Evolutionary conservation across 2,797 vertebrate species (phyloP).

Genomic region (Chaetodon trifasciatus): DNA sequence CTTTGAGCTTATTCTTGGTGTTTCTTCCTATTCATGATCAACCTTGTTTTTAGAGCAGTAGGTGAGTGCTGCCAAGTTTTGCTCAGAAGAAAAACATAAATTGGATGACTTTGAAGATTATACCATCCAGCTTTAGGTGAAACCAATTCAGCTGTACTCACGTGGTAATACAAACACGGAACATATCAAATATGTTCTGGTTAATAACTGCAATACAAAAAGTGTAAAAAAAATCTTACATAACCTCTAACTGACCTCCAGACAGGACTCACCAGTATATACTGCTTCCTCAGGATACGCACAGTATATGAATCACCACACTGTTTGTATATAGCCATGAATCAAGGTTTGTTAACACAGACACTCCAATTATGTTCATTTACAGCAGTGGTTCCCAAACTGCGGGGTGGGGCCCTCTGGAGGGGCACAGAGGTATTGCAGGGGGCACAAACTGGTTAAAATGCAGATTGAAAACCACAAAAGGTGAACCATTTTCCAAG

Average conservation of each 20-base stretch:
- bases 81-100: constrained; percentile 26
- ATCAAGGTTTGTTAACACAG: constrained; percentile 30
- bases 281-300: constrained; percentile 18
- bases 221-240: not conserved
- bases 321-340: constrained; percentile 2
- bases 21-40: constrained; percentile 2
- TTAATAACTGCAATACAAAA: not conserved
- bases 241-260: constrained; percentile 2
- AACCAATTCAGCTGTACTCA: constrained; percentile 6
- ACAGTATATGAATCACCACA: constrained; percentile 1
- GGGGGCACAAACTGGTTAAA: not conserved
- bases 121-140: not conserved
- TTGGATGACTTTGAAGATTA: not conserved
- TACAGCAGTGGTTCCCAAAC: constrained; percentile 52
- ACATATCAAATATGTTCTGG: constrained; percentile 4
- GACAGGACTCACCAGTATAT: constrained; percentile 31
- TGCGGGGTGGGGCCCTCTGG: constrained; percentile 3
- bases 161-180: constrained; percentile 3
- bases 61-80: constrained; percentile 15
- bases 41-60: constrained; percentile 13
- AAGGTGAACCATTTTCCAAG: constrained; percentile 3
- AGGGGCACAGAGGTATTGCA: not conserved
- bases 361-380: constrained; percentile 8
- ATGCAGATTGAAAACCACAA: not conserved
- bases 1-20: constrained; percentile 35